Evolutionary conservation across 2,888 invertebrate genomes (phyloP).

Genomic region (Caenorhabditis sp.): DNA sequence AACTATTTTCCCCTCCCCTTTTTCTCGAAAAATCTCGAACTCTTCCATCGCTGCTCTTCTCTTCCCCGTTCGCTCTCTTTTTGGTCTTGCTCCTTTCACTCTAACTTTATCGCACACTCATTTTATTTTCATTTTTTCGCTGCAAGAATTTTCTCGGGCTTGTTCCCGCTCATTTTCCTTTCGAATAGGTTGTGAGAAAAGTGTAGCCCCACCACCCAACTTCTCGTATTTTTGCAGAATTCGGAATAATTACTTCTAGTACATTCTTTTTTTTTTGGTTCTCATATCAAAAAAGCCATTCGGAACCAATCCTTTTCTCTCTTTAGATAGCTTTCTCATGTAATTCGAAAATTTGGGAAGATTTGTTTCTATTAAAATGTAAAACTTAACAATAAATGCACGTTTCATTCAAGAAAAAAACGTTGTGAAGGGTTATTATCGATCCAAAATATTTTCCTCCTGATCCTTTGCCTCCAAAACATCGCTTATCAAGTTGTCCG

Average conservation of each 20-base stretch:
- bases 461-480: neutral
- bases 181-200: conserved; percentile 39
- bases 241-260: neutral
- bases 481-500: conserved; percentile 5
- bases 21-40: neutral
- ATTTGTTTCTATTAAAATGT: too few relatives aligned
- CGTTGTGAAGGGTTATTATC: too few relatives aligned
- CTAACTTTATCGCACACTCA: conserved; percentile 27
- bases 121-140: neutral
- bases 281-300: too few relatives aligned
- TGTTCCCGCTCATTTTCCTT: conserved; percentile 3
- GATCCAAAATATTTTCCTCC: neutral
- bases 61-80: neutral
- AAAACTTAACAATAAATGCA: conserved; percentile 22
- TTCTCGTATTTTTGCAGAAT: neutral
- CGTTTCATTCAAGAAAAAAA: conserved; percentile 18
- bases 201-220: conserved; percentile 18
- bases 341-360: too few relatives aligned
- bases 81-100: conserved; percentile 15
- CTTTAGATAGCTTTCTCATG: too few relatives aligned
- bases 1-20: neutral
- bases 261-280: conserved; percentile 8
- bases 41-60: neutral
- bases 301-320: too few relatives aligned
- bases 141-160: conserved; percentile 4